phyloP scores from a whole-genome alignment of 1,140 invertebrate genomes.

The Cydia strobilella region DNA sequence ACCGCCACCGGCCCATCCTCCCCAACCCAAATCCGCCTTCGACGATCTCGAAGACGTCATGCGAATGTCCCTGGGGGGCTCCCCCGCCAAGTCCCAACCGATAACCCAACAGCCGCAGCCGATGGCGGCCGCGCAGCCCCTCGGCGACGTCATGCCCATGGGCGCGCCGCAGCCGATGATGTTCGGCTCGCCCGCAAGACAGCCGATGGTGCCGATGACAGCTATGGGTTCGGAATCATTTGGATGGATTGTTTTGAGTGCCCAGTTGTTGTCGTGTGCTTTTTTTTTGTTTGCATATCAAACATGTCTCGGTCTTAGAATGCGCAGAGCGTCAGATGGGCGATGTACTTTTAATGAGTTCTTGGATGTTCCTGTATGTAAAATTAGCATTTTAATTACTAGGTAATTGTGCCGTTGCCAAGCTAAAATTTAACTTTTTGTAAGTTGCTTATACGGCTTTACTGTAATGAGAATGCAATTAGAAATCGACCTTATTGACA shows the following conservation, averaged over 20 bases:
- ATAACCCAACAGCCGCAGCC: constrained; percentile 75
- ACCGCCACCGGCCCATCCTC: constrained; percentile 61
- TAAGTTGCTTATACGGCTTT: not conserved
- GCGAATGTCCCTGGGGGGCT: constrained; percentile 84
- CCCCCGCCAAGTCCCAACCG: constrained; percentile 79
- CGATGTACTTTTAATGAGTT: not conserved
- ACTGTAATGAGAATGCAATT: not conserved
- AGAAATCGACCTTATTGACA: not conserved
- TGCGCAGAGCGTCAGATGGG: not conserved
- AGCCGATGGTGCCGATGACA: constrained; percentile 79
- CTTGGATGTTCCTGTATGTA: not conserved
- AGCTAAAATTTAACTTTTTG: not conserved
- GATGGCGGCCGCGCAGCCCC: constrained; percentile 62
- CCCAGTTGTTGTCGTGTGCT: constrained; percentile 40
- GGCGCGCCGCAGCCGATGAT: constrained; percentile 67
- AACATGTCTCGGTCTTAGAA: constrained; percentile 33
- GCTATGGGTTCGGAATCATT: constrained; percentile 74
- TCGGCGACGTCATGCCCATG: constrained; percentile 63
- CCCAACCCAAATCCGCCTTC: constrained; percentile 83
- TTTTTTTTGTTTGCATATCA: constrained; percentile 39
- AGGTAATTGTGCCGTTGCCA: not conserved
- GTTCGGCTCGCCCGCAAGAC: constrained; percentile 83
- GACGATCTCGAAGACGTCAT: constrained; percentile 87
- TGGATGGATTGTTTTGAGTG: constrained; percentile 52
- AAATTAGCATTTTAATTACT: too few relatives aligned